Percentiles rank a stretch among this genome's conserved stretches.
phyloP scores from a whole-genome alignment of 2,888 invertebrate genomes.

The Drosophila fulvimacula region DNA sequence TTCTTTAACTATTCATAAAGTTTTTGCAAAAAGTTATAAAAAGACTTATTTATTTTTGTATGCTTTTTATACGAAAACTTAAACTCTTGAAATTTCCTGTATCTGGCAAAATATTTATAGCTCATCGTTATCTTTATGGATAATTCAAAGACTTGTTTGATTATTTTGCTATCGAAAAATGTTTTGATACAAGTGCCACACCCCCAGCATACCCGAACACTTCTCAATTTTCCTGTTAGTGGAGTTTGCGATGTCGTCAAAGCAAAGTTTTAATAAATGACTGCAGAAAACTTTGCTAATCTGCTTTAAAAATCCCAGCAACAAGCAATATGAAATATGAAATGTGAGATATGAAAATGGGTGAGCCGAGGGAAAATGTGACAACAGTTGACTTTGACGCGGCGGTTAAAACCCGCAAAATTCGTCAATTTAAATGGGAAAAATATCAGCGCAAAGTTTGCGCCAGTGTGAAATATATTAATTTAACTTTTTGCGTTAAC shows the following conservation, averaged over 20 bases:
- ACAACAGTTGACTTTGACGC: constrained; percentile 73
- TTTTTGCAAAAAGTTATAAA: background rate
- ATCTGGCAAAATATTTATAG: constrained; percentile 15
- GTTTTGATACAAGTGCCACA: constrained; percentile 10
- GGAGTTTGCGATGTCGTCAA: constrained; percentile 35
- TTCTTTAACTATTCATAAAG: background rate
- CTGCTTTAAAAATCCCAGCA: constrained; percentile 61
- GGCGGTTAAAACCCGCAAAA: constrained; percentile 69
- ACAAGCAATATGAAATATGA: constrained; percentile 35
- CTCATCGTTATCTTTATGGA: constrained; percentile 20
- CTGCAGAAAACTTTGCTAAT: constrained; percentile 71
- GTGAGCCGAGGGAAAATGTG: constrained; percentile 8
- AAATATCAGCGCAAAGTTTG: constrained; percentile 38
- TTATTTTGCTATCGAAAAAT: constrained; percentile 50
- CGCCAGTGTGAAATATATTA: constrained; percentile 72
- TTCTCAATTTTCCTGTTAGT: constrained; percentile 2
- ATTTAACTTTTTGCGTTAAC: constrained; percentile 76
- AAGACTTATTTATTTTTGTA: constrained; percentile 6
- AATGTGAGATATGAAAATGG: constrained; percentile 46
- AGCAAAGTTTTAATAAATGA: constrained; percentile 74
- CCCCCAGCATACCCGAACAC: background rate
- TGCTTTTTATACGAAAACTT: constrained; percentile 1
- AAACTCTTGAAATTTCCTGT: background rate
- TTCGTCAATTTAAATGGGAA: constrained; percentile 70
- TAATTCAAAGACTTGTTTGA: constrained; percentile 36